Evolutionary conservation across 2,888 invertebrate species (phyloP).

Genomic region (Melieria omissa): DNA sequence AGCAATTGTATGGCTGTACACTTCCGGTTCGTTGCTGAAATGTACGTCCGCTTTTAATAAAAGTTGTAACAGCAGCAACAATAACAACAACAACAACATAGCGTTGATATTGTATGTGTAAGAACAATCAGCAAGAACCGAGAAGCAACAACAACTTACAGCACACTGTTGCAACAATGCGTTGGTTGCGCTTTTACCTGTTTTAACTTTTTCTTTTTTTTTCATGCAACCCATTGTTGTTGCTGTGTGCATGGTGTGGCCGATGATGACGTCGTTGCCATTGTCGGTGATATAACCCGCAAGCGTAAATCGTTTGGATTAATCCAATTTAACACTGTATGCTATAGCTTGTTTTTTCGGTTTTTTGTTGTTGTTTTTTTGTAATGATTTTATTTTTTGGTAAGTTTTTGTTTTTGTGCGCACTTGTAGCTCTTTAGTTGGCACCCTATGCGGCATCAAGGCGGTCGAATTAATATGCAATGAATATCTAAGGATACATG

Average conservation of each 20-base stretch:
- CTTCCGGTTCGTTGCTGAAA: conserved; percentile 57
- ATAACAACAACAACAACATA: conserved; percentile 13
- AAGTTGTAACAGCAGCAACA: conserved; percentile 38
- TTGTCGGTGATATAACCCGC: conserved; percentile 62
- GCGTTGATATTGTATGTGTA: conserved; percentile 30
- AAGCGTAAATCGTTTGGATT: conserved; percentile 64
- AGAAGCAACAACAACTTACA: neutral
- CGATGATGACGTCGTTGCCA: conserved; percentile 8
- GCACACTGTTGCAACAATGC: neutral
- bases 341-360: conserved; percentile 38
- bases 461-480: too few species aligned
- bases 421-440: too few species aligned
- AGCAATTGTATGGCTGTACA: conserved; percentile 36
- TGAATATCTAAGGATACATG: too few species aligned
- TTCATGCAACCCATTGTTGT: conserved; percentile 36
- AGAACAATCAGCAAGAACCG: conserved; percentile 24
- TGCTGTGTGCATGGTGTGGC: conserved; percentile 23
- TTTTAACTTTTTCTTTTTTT: conserved; percentile 39
- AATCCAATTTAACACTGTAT: conserved; percentile 65
- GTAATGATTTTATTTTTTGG: too few species aligned
- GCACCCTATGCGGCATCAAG: too few species aligned
- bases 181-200: conserved; percentile 38
- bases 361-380: conserved; percentile 44
- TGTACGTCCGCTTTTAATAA: conserved; percentile 55
- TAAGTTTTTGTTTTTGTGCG: too few species aligned